A percentile compares a stretch with the other conserved stretches of the same genome.
phyloP scores from a whole-genome alignment of 2,888 invertebrate species.

The Spilarctia lutea region DNA sequence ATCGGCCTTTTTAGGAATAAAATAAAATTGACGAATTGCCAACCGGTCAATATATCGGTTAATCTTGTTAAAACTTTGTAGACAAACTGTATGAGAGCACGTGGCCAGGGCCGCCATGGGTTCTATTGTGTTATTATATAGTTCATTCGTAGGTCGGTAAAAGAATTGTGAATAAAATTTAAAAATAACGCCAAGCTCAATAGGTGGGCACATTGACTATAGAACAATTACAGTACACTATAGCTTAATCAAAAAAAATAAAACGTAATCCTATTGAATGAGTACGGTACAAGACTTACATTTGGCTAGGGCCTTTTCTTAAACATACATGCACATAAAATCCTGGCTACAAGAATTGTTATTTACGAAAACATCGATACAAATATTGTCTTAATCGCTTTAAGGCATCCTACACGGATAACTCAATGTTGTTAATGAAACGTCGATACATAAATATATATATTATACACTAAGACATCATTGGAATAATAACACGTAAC shows the following conservation, averaged over 20 bases:
- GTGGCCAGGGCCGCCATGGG: conserved; percentile 9
- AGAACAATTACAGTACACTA: conserved; percentile 67
- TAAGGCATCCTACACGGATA: conserved; percentile 30
- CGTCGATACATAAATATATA: conserved; percentile 27
- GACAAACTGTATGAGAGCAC: not conserved
- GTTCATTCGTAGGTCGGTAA: conserved; percentile 26
- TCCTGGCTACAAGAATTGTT: conserved; percentile 39
- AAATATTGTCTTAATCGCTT: conserved; percentile 23
- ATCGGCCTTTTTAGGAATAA: conserved; percentile 69
- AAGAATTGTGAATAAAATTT: conserved; percentile 55
- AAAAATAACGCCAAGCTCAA: conserved; percentile 66
- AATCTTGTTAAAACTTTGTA: conserved; percentile 5
- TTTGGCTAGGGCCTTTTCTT: conserved; percentile 53
- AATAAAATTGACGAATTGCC: conserved; percentile 49
- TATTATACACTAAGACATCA: conserved; percentile 25
- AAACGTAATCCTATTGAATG: conserved; percentile 57
- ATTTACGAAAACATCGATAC: conserved; percentile 26
- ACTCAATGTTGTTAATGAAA: conserved; percentile 17
- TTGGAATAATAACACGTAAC: conserved; percentile 23
- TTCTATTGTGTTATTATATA: not conserved
- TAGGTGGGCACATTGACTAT: conserved; percentile 83
- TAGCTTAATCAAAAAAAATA: conserved; percentile 58
- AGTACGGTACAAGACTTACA: conserved; percentile 55
- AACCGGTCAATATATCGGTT: conserved; percentile 16
- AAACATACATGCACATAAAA: conserved; percentile 40